These are phyloP conservation scores for Machaerirhynchus nigripectus DNA, from an alignment of 2,113 vertebrate species.

Conservation along the genomic window DNA sequence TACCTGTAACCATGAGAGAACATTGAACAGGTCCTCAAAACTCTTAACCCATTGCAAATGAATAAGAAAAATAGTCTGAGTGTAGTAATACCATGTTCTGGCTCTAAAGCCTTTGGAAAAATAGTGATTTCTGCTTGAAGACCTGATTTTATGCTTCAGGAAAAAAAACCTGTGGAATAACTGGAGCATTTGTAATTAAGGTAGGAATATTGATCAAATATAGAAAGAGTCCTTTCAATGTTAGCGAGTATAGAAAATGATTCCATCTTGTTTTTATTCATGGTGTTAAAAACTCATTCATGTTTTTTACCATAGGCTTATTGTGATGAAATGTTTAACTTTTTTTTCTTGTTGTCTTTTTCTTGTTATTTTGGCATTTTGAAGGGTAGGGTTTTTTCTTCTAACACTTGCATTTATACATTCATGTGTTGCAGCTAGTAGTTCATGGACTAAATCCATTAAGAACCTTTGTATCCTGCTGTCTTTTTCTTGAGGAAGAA, in stretches of 20 bases:
- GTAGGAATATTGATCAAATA: not conserved
- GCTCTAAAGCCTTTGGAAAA: not conserved
- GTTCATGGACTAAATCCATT: not conserved
- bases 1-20: not conserved
- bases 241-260: not conserved
- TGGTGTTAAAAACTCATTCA: not conserved
- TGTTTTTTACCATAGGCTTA: not conserved
- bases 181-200: not conserved
- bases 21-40: not conserved
- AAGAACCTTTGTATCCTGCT: not conserved
- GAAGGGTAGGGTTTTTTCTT: not conserved
- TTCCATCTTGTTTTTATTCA: slow-evolving; percentile 12
- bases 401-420: not conserved
- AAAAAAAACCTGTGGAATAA: not conserved
- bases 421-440: slow-evolving; percentile 1
- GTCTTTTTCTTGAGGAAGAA: not conserved
- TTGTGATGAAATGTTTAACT: not conserved
- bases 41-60: not conserved
- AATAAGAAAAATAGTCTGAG: not conserved
- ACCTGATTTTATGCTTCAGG: not conserved
- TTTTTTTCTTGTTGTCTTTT: not conserved
- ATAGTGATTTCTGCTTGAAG: not conserved
- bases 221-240: not conserved
- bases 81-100: not conserved
- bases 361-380: not conserved